phyloP scores from a whole-genome alignment of 1,140 invertebrate genomes.

The Drosophila sproati region DNA sequence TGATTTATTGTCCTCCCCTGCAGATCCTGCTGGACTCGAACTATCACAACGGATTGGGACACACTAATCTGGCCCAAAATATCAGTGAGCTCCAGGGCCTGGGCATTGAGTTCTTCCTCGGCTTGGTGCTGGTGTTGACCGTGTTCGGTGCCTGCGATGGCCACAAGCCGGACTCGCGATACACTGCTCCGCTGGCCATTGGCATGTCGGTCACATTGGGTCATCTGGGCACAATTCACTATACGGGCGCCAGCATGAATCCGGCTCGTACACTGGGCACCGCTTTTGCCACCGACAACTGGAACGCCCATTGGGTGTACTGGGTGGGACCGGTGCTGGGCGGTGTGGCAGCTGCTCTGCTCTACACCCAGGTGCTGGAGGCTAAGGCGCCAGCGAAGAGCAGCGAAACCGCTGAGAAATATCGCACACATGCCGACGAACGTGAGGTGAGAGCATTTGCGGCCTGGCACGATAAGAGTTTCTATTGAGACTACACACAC shows the following conservation, averaged over 20 bases:
- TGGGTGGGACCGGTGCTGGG: constrained; percentile 94
- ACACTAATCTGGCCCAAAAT: constrained; percentile 86
- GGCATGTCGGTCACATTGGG: constrained; percentile 94
- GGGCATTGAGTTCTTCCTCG: constrained; percentile 95
- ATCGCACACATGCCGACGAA: constrained; percentile 82
- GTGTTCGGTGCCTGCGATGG: constrained; percentile 94
- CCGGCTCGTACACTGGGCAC: constrained; percentile 94
- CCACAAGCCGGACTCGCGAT: constrained; percentile 88
- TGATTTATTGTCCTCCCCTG: neutral
- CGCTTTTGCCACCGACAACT: constrained; percentile 90
- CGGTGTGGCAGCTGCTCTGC: constrained; percentile 90
- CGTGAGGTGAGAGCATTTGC: constrained; percentile 83
- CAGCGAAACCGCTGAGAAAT: constrained; percentile 74
- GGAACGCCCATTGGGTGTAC: constrained; percentile 94
- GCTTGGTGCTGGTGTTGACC: constrained; percentile 94
- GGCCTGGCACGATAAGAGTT: constrained; percentile 76
- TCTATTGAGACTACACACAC: constrained; percentile 60
- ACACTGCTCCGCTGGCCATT: constrained; percentile 94
- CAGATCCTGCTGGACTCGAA: constrained; percentile 88
- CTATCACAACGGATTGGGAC: constrained; percentile 87
- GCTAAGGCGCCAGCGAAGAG: constrained; percentile 63
- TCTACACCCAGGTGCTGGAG: constrained; percentile 88
- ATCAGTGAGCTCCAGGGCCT: constrained; percentile 91
- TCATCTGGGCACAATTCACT: constrained; percentile 93
- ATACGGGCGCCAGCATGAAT: constrained; percentile 96